Conservation (phyloP, 2,113 vertebrate genomes). For the Pseudonaja textilis region DNA sequence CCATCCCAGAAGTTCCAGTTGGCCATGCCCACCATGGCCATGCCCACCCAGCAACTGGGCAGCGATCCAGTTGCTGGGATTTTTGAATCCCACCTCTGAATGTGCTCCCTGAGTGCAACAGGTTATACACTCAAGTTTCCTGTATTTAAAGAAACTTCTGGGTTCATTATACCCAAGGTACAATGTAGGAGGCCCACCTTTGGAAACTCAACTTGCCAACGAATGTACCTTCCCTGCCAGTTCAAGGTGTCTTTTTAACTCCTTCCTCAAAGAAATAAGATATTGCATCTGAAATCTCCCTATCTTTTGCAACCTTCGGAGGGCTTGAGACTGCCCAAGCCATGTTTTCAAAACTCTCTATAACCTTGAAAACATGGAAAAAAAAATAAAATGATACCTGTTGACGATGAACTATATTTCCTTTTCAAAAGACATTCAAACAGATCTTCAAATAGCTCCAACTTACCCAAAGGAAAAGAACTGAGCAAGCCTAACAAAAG, state of each 20-base stretch:
- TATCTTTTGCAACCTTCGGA: not conserved
- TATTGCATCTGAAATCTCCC: not conserved
- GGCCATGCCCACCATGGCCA: too few species aligned
- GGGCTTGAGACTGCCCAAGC: not conserved
- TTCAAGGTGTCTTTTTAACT: not conserved
- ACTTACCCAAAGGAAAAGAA: slow-evolving; percentile 47
- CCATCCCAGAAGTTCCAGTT: too few species aligned
- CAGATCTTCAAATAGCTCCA: slow-evolving; percentile 27
- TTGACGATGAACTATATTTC: slow-evolving; percentile 25
- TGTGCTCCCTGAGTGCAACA: not conserved
- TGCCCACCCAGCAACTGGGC: too few species aligned
- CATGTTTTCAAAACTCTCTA: not conserved
- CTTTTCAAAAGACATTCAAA: slow-evolving; percentile 55
- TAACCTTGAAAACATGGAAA: slow-evolving; percentile 32
- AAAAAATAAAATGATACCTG: slow-evolving; percentile 39
- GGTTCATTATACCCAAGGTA: not conserved
- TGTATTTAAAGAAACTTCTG: not conserved
- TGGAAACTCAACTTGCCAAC: not conserved
- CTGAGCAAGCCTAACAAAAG: slow-evolving; percentile 9
- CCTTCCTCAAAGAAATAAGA: not conserved
- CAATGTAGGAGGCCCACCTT: too few species aligned
- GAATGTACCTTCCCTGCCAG: not conserved
- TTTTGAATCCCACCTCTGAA: too few species aligned
- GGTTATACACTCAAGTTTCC: slow-evolving; percentile 47
- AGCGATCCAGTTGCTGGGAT: too few species aligned